Base-by-base conservation (phyloP, 2,797 vertebrate genomes). In the Falco biarmicus region DNA sequence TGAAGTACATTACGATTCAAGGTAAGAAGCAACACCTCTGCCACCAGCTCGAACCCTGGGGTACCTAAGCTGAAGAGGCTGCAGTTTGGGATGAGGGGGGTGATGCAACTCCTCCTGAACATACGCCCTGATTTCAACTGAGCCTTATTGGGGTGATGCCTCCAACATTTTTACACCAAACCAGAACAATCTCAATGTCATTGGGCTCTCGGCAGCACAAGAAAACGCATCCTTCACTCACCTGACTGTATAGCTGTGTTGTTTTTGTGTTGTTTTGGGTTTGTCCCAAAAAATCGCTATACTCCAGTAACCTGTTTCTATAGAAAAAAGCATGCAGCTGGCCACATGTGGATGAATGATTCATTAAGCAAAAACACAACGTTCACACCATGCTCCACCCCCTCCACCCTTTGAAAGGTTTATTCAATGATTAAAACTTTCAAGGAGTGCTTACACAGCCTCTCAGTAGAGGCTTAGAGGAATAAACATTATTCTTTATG, bases 201-300 rank as follows among this genome's bases (percentile, higher is more conserved):
- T 0, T 6, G 8, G 3, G 11, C n/a, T n/a, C 53, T n/a, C 5
- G 26, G 32, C 29, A 85, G 32, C 0, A 0, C 5, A 13, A 47
- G 22, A 57, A 92, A 70, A 54, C 1, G 3, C 45, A 65, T 45
- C 47, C 19, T 51, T 69, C 6, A 2, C 32, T 77, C 53, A 69
- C 14, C 29, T 61, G 32, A 60, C 7, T 32, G 41, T 10, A 43
- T 0, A 86, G 50, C 13, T 25, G 20, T 28, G 9, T 1, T 56
- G 8, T 3, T 74, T 56, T 78, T 50, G 37, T 43, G 34, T 32
- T 59, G 25, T 15, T 31, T 61, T 21, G 5, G 6, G 0, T 5
- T 17, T 17, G 16, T 10, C 5, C 6, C 25, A 10, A 6, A 6
- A 47, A 45, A 78, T 15, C 7, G 25, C 37, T 22, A 32, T 2